Conservation (phyloP, 2,113 vertebrate species). For the Triplophysa rosa region DNA sequence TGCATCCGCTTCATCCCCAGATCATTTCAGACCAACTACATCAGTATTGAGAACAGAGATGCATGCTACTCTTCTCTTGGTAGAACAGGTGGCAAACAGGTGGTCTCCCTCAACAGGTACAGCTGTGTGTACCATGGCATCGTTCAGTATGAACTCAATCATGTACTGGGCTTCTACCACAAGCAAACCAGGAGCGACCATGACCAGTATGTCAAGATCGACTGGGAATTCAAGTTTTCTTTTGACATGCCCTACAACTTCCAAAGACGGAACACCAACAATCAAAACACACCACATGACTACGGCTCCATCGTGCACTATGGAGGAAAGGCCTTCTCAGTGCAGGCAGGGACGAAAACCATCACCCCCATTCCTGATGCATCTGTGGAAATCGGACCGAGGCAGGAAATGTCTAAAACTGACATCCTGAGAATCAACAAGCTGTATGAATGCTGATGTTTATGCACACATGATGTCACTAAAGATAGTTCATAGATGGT, state of each 20-base stretch:
- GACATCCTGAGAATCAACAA: too few species aligned
- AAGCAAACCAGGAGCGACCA: too few species aligned
- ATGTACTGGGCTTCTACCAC: neutral
- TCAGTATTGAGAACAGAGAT: neutral
- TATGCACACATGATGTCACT: too few species aligned
- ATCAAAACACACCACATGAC: constrained; percentile 2
- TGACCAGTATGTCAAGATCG: neutral
- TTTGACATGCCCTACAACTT: neutral
- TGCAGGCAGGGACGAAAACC: too few species aligned
- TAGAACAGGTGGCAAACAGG: neutral
- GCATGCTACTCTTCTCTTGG: neutral
- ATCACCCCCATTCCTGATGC: neutral
- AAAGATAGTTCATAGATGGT: too few species aligned
- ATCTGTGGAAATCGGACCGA: too few species aligned
- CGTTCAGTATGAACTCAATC: neutral
- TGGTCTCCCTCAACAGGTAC: neutral
- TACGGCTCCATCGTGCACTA: too few species aligned
- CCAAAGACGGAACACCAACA: neutral
- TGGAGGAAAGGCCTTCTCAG: too few species aligned
- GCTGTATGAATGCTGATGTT: too few species aligned
- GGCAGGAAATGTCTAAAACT: too few species aligned
- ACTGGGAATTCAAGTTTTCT: constrained; percentile 40
- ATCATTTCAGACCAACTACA: neutral
- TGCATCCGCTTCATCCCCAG: neutral
- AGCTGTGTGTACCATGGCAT: neutral